Evolutionary conservation across 2,888 invertebrate genomes (phyloP).

Genomic region (Incurvaria masculella): DNA sequence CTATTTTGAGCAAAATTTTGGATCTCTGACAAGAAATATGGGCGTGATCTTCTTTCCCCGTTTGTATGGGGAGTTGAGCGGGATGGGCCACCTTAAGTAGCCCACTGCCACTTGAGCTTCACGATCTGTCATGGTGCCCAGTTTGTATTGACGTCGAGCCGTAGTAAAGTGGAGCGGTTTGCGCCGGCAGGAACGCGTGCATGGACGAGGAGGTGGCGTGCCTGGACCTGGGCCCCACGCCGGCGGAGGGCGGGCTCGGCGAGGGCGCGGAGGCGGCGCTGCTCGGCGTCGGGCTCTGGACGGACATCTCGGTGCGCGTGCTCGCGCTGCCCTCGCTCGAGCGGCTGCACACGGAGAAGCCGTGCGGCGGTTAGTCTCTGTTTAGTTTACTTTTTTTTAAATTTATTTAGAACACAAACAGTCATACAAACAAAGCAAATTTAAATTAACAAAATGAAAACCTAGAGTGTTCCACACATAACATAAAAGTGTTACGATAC

Average conservation of each 20-base stretch:
- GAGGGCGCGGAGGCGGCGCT: constrained; percentile 63
- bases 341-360: constrained; percentile 80
- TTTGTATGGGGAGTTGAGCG: too few relatives aligned
- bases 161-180: constrained; percentile 21
- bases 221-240: constrained; percentile 82
- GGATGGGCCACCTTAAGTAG: too few relatives aligned
- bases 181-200: constrained; percentile 56
- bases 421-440: too few relatives aligned
- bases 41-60: too few relatives aligned
- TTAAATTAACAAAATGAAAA: too few relatives aligned
- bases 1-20: too few relatives aligned
- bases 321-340: constrained; percentile 77
- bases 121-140: neutral
- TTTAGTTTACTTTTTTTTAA: too few relatives aligned
- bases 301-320: constrained; percentile 90
- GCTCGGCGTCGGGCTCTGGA: constrained; percentile 95
- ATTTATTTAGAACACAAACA: too few relatives aligned
- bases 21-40: too few relatives aligned
- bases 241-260: constrained; percentile 25
- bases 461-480: too few relatives aligned
- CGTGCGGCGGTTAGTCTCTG: constrained; percentile 69
- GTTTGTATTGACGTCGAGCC: constrained; percentile 3
- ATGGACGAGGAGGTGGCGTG: constrained; percentile 96
- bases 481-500: too few relatives aligned
- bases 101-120: constrained; percentile 2